These are phyloP conservation scores for Amphipyra tragopoginis DNA, from an alignment of 2,888 invertebrate genomes.

Conservation along the genomic window DNA sequence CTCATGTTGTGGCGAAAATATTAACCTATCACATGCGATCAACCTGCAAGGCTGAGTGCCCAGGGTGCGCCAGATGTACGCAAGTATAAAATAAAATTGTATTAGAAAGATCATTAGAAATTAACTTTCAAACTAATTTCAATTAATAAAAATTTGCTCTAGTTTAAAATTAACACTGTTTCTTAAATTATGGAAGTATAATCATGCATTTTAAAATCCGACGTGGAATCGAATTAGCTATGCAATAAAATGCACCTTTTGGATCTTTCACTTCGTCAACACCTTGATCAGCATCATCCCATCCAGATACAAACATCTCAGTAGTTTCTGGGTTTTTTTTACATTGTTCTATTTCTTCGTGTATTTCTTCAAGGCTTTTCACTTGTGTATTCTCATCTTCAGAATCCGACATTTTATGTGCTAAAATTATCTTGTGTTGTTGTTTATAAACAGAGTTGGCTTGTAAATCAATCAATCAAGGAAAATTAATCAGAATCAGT, in stretches of 20 bases:
- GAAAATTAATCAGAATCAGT: too few relatives aligned
- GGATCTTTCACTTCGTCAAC: constrained; percentile 93
- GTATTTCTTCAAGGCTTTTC: constrained; percentile 74
- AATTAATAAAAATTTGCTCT: too few relatives aligned
- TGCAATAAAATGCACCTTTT: constrained; percentile 87
- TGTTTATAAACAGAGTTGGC: neutral
- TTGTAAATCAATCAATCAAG: too few relatives aligned
- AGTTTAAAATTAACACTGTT: too few relatives aligned
- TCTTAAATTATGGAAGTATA: neutral
- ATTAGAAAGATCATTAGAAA: too few relatives aligned
- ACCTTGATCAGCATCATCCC: constrained; percentile 94
- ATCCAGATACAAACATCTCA: constrained; percentile 94
- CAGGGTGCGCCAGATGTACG: too few relatives aligned
- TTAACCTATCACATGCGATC: too few relatives aligned
- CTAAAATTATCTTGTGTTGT: constrained; percentile 6
- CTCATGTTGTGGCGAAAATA: too few relatives aligned
- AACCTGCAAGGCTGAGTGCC: too few relatives aligned
- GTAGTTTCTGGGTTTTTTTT: constrained; percentile 83
- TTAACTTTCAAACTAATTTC: too few relatives aligned
- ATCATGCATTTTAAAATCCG: neutral
- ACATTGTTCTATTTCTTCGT: constrained; percentile 79
- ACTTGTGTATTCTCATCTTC: constrained; percentile 68
- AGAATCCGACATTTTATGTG: constrained; percentile 65
- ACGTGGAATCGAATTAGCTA: neutral
- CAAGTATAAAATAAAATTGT: too few relatives aligned